phyloP scores from a whole-genome alignment of 2,888 invertebrate genomes.

The Nycteola revayana region DNA sequence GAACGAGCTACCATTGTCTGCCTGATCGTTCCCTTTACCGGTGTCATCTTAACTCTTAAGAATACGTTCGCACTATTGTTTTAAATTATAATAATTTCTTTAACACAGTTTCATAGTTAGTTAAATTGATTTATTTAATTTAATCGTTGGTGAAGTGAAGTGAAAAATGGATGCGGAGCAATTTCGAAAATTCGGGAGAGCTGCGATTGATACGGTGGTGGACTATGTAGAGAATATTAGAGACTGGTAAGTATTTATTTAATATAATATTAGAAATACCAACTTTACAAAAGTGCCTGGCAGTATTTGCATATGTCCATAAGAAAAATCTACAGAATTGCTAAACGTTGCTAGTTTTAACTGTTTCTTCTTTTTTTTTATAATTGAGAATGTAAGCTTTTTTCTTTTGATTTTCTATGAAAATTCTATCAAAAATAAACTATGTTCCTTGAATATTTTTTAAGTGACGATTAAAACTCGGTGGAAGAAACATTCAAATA shows the following conservation, averaged over 20 bases:
- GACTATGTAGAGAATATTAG: constrained; percentile 93
- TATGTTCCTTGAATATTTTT: too few species aligned
- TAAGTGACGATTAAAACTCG: too few species aligned
- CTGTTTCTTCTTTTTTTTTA: too few species aligned
- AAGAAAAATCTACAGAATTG: too few species aligned
- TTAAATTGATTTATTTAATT: constrained; percentile 2
- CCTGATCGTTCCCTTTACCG: constrained; percentile 54
- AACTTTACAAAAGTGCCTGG: too few species aligned
- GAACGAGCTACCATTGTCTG: constrained; percentile 63
- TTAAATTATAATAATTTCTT: constrained; percentile 1
- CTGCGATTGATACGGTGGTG: constrained; percentile 94
- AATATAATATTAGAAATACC: too few species aligned
- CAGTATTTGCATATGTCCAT: too few species aligned
- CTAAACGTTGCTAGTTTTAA: too few species aligned
- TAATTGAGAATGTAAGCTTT: too few species aligned
- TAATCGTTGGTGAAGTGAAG: constrained; percentile 24
- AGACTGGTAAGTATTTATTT: constrained; percentile 82
- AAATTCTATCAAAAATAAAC: too few species aligned
- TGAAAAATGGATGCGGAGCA: constrained; percentile 87
- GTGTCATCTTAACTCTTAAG: constrained; percentile 25
- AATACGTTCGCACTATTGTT: constrained; percentile 3
- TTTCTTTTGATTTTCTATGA: too few species aligned
- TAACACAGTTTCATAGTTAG: neutral
- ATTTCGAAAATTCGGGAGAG: constrained; percentile 92
- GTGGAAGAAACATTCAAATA: too few species aligned